phyloP scores from a whole-genome alignment of 2,888 invertebrate genomes.

The Halocaridina rubra region DNA sequence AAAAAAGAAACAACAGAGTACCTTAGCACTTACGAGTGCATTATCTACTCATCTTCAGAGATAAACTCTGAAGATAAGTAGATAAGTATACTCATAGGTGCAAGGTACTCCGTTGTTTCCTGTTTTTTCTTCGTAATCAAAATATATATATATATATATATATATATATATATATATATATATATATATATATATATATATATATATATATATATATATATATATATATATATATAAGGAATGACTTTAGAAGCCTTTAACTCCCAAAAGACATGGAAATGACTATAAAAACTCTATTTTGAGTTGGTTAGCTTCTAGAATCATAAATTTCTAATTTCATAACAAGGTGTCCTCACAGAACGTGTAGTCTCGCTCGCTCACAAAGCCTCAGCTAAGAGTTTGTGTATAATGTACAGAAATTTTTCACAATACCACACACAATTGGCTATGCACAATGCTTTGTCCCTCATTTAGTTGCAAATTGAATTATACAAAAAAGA shows the following conservation, averaged over 20 bases:
- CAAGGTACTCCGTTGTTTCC: no score
- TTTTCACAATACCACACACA: conserved; percentile 3
- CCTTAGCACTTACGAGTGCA: no score
- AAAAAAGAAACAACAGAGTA: no score
- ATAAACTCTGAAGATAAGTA: no score
- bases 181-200: background rate
- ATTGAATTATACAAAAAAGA: conserved; percentile 34
- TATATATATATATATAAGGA: background rate
- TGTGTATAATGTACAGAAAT: conserved; percentile 55
- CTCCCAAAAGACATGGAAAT: background rate
- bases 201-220: background rate
- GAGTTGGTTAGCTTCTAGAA: conserved; percentile 16
- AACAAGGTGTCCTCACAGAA: conserved; percentile 43
- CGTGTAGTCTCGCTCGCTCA: conserved; percentile 42
- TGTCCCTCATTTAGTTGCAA: conserved; percentile 28
- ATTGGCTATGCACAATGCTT: conserved; percentile 33
- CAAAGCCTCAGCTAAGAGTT: conserved; percentile 41
- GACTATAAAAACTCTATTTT: background rate
- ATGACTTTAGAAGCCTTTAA: no score
- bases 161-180: background rate
- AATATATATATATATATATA: background rate
- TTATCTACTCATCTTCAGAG: no score
- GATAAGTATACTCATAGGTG: no score
- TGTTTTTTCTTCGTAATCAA: no score
- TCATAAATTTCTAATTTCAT: conserved; percentile 17